Evolutionary conservation across 2,797 vertebrate species (phyloP), one percentile per base, ranked within the genome.

Genomic region (Micromesistius poutassou): DNA sequence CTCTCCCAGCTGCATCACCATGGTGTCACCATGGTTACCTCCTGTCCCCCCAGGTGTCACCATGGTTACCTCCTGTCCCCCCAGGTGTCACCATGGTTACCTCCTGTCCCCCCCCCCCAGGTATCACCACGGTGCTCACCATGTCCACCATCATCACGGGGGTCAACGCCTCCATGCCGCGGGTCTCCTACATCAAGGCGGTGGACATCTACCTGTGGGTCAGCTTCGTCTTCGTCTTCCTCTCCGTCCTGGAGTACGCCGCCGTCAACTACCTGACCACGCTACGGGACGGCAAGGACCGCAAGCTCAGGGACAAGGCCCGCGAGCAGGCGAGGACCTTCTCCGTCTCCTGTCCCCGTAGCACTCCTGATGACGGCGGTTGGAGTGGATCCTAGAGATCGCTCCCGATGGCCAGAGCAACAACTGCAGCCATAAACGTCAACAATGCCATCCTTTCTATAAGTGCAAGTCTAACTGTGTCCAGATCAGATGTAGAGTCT

Each of bases 231-330:
- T 95, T 94, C 0, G 94, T 95, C 22, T 95, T 95, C 83, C 89
- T 95, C 12, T 94, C 94, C 0, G 94, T 95, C 75, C 88, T 95
- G 2, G 93, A 94, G 74, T 95, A 94, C 0, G 94, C 94, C 1
- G 94, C 93, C 0, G 93, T 95, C 68, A 94, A 97, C 88, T 97
- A 97, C 84, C 89, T 97, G 88, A 96, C 95, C 0, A 97, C 96
- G 0, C 93, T 96, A 78, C 93, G 95, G 76, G 95, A 96, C n/a
- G 87, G 96, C 1, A 96, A 95, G 78, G 94, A 96, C 55, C 93
- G 94, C 72, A 96, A 96, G 76, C 89, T 94, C 33, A 74, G 88
- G 74, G 93, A 95, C 71, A 95, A 91, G 80, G 92, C 85, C 72
- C 89, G 83, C 36, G 84, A 91, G 72, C 91, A 91, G 90, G 91